These are phyloP conservation scores for Tetraodon nigroviridis DNA, from an alignment of 2,113 vertebrate genomes.

Conservation along the genomic window DNA sequence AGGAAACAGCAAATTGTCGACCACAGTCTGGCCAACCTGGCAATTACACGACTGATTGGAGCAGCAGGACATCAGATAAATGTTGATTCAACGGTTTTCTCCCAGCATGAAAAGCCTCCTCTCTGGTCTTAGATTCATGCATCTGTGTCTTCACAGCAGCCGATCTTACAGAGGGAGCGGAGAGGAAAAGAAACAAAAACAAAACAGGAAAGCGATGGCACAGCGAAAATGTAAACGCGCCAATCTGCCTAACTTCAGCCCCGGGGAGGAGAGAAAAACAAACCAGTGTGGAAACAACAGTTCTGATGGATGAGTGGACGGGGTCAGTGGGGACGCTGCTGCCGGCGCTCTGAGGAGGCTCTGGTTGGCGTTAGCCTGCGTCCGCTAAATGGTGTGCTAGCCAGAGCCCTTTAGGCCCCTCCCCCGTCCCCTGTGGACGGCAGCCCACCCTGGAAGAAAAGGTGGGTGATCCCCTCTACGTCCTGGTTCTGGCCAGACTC, in stretches of 20 bases:
- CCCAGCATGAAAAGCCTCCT: slow-evolving; percentile 31
- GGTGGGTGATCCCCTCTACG: slow-evolving; percentile 34
- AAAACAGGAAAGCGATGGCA: slow-evolving; percentile 24
- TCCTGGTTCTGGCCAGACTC: slow-evolving; percentile 48
- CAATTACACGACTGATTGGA: slow-evolving; percentile 60
- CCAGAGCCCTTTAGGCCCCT: slow-evolving; percentile 35
- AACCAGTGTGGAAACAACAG: slow-evolving; percentile 38
- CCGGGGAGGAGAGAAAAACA: slow-evolving; percentile 25
- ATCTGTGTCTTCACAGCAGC: slow-evolving; percentile 40
- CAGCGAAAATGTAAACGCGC: slow-evolving; percentile 43
- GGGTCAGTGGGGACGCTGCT: slow-evolving; percentile 18
- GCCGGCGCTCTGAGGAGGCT: slow-evolving; percentile 23
- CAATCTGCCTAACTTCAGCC: slow-evolving; percentile 34
- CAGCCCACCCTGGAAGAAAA: slow-evolving; percentile 34
- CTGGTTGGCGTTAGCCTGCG: slow-evolving; percentile 37
- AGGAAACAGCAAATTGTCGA: slow-evolving; percentile 41
- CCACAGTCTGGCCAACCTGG: slow-evolving; percentile 59
- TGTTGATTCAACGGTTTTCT: slow-evolving; percentile 18
- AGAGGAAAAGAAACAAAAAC: too few relatives aligned
- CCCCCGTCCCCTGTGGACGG: slow-evolving; percentile 2
- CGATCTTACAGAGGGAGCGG: slow-evolving; percentile 30
- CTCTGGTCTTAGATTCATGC: slow-evolving; percentile 45
- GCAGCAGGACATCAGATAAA: slow-evolving; percentile 38
- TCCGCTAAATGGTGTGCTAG: slow-evolving; percentile 33
- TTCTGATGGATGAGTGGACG: slow-evolving; percentile 23